Evolutionary conservation across 2,113 vertebrate species (phyloP).

Genomic region (Trochalopteron elliotii): DNA sequence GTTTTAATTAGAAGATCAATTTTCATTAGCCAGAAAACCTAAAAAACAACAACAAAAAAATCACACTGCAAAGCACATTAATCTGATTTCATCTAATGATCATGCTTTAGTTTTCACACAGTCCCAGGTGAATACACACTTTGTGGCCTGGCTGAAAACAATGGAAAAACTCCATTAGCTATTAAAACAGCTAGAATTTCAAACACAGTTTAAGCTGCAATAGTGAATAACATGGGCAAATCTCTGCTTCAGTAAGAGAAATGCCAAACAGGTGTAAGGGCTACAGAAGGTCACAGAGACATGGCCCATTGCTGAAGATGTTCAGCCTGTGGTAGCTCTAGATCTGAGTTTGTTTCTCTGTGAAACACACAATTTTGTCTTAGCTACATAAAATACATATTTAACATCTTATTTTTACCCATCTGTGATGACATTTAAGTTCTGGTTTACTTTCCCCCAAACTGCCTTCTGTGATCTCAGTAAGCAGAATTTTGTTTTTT

Average conservation of each 20-base stretch:
- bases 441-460: background rate
- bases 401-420: background rate
- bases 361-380: background rate
- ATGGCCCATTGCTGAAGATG: background rate
- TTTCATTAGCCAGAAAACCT: background rate
- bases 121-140: background rate
- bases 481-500: background rate
- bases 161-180: background rate
- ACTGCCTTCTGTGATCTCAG: background rate
- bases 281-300: background rate
- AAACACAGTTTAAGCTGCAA: background rate
- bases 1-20: background rate
- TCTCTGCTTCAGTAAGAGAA: background rate
- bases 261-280: background rate
- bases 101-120: background rate
- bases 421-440: background rate
- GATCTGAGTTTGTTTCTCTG: background rate
- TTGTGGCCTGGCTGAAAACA: background rate
- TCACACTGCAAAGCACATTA: background rate
- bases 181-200: background rate
- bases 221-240: background rate
- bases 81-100: background rate
- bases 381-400: conserved; percentile 1
- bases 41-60: background rate
- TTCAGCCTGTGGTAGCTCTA: background rate